Evolutionary conservation across 2,797 vertebrate genomes (phyloP), one percentile per base, ranked within the genome.

Genomic region (Sandelia bainsii): DNA sequence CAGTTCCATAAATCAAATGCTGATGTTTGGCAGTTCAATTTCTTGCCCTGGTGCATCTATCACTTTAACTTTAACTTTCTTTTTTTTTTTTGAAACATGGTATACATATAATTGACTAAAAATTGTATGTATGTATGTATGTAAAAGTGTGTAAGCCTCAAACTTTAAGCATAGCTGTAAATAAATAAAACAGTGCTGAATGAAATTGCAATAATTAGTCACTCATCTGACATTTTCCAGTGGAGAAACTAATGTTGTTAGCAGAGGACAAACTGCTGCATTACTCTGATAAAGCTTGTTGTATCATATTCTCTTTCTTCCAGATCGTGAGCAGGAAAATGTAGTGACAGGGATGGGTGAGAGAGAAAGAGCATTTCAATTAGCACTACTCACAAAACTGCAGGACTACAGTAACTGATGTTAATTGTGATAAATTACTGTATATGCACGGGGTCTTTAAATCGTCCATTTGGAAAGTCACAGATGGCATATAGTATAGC

Each of bases 171-270:
- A 4, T 7, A 69, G 59, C 54, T 20, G 58, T 73, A 65, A 85
- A 72, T 66, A 84, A 87, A 79, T 63, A 27, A 29, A 70, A 70
- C 46, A 69, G 56, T 83, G 86, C 90, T 83, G 63, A 87, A 89
- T 85, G 75, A 84, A 63, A 34, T 16, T 17, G 32, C 16, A 54
- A 11, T 69, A 49, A 85, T 84, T 60, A 80, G 78, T 83, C 79
- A 73, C 72, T 82, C 37, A 54, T 72, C 62, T 79, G 65, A 63
- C 46, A 71, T 50, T 34, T 46, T 58, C 48, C 45, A 25, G 45
- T 10, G 32, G 37, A 73, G 60, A 69, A 34, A 60, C 39, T 23
- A 64, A 34, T 13, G 9, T 40, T 39, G 52, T 62, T 45, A 50
- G 46, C 13, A 37, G 29, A 65, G 46, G 54, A 71, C 51, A 39